Percentiles rank a stretch among this genome's conserved stretches.
Evolutionary conservation across 2,797 vertebrate genomes (phyloP).

Genomic region (Chromobotia macracanthus): DNA sequence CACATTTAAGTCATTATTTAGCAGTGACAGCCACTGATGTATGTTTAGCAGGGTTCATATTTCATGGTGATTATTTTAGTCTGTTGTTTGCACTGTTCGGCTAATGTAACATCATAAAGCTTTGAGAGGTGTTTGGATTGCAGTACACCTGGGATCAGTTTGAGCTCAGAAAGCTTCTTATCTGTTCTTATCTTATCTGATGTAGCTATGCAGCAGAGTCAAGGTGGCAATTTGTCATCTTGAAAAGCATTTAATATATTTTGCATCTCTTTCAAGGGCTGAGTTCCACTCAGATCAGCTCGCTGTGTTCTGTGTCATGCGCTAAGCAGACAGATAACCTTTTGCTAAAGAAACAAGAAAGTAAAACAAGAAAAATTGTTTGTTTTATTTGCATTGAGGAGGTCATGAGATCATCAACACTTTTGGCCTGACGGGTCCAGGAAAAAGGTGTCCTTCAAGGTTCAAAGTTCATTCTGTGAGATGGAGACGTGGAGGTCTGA

Average conservation of each 20-base stretch:
- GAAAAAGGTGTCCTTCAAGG: too few relatives aligned
- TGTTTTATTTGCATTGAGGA: background rate
- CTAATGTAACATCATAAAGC: background rate
- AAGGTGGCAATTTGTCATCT: slow-evolving; percentile 31
- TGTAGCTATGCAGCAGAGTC: slow-evolving; percentile 16
- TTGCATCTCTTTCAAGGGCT: slow-evolving; percentile 21
- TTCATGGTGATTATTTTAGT: background rate
- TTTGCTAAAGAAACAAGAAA: background rate
- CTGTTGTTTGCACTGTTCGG: background rate
- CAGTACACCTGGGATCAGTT: background rate
- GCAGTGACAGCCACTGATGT: background rate
- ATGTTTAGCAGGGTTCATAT: background rate
- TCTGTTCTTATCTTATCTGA: background rate
- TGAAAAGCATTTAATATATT: slow-evolving; percentile 15
- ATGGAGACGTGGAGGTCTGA: too few relatives aligned
- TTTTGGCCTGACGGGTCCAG: background rate
- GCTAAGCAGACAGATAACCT: background rate
- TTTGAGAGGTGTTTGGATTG: slow-evolving; percentile 10
- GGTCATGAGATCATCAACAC: background rate
- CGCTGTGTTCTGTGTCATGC: background rate
- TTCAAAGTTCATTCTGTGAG: too few relatives aligned
- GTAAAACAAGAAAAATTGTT: background rate
- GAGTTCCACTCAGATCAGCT: background rate
- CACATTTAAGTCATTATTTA: background rate
- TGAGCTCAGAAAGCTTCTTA: background rate